These are phyloP conservation scores for Australoheros facetus DNA, from an alignment of 2,797 vertebrate species.

Conservation along the genomic window DNA sequence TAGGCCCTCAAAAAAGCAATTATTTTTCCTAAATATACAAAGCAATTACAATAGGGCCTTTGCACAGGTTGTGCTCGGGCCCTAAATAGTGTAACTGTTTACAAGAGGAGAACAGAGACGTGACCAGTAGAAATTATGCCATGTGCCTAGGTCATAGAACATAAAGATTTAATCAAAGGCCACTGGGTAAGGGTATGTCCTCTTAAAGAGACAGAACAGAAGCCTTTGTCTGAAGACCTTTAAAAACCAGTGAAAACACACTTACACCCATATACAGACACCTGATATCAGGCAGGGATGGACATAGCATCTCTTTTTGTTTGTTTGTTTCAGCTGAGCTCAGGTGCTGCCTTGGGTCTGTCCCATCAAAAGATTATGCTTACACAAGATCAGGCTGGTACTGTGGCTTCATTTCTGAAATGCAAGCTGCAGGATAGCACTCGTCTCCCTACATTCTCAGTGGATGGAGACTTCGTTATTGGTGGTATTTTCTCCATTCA, in stretches of 20 bases:
- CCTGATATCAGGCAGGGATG: not conserved
- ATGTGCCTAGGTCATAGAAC: not conserved
- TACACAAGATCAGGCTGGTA: not conserved
- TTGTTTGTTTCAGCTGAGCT: constrained; percentile 22
- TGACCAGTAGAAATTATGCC: not conserved
- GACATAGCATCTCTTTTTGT: not conserved
- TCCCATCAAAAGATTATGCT: not conserved
- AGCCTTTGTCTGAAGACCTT: not conserved
- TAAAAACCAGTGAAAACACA: not conserved
- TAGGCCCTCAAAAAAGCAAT: too few relatives aligned
- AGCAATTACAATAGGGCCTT: too few relatives aligned
- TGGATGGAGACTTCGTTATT: constrained; percentile 66
- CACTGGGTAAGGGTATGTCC: not conserved
- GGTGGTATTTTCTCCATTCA: constrained; percentile 70
- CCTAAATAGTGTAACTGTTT: not conserved
- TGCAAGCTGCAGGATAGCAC: not conserved
- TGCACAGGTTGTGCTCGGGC: too few relatives aligned
- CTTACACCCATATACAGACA: not conserved
- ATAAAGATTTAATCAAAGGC: not conserved
- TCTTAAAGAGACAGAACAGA: not conserved
- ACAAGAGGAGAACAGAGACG: not conserved
- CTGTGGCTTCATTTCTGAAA: not conserved
- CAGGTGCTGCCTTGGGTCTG: not conserved
- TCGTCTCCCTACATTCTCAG: constrained; percentile 41
- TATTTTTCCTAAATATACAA: too few relatives aligned